Conservation (phyloP, 2,113 vertebrate species). For the Hydrochoerus hydrochaeris region DNA sequence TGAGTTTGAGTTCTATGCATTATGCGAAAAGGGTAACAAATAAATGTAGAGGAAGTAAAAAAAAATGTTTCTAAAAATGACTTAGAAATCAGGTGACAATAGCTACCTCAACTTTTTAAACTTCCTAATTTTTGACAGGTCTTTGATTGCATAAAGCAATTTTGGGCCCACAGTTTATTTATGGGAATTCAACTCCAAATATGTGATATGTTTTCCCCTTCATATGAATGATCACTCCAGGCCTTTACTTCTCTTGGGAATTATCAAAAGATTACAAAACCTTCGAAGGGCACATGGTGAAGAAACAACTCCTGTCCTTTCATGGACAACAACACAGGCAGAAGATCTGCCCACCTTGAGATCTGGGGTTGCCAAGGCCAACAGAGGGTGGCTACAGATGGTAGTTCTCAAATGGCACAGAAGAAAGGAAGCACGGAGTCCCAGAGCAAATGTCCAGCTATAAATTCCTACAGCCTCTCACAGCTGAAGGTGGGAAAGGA, state of each 20-base stretch:
- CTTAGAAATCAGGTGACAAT: neutral
- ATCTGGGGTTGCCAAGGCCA: neutral
- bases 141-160: neutral
- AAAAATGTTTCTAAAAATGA: neutral
- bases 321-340: neutral
- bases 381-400: neutral
- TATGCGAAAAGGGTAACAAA: neutral
- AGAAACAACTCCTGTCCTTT: neutral
- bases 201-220: neutral
- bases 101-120: neutral
- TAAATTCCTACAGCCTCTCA: neutral
- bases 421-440: neutral
- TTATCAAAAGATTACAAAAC: neutral
- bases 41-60: neutral
- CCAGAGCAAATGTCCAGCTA: neutral
- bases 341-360: neutral
- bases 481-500: neutral
- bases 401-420: neutral
- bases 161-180: neutral
- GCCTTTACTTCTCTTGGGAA: neutral
- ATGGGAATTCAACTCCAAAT: neutral
- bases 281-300: neutral
- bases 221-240: neutral
- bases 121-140: neutral
- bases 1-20: neutral